Evolutionary conservation across 2,888 invertebrate genomes (phyloP).

Genomic region (Torymus texanus): DNA sequence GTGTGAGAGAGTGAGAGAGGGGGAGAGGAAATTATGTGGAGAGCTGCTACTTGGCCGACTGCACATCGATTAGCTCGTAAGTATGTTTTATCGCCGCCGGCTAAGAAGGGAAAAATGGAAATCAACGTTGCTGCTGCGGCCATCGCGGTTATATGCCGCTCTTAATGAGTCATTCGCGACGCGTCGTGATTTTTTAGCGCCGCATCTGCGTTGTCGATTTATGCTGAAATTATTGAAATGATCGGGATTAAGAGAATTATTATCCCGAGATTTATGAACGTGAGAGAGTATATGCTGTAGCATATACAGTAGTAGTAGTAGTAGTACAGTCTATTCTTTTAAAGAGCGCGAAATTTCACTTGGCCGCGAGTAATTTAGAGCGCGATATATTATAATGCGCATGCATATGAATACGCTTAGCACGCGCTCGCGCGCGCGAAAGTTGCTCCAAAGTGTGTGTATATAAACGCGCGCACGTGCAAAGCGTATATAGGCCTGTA

Average conservation of each 20-base stretch:
- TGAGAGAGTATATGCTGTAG: no score
- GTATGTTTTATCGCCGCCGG: constrained; percentile 39
- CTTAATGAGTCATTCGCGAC: constrained; percentile 18
- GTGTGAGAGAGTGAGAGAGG: background rate
- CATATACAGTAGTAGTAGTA: no score
- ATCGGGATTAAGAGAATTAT: background rate
- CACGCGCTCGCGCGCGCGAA: no score
- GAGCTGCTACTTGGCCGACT: constrained; percentile 8
- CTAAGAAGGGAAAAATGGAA: background rate
- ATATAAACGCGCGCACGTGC: background rate
- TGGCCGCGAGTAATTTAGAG: background rate
- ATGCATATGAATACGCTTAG: no score
- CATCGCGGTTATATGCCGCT: background rate
- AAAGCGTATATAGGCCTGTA: background rate
- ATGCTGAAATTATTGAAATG: constrained; percentile 26
- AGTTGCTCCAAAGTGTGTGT: no score
- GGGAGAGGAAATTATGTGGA: constrained; percentile 28
- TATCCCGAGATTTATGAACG: background rate
- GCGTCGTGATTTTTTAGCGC: background rate
- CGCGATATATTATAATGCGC: constrained; percentile 7
- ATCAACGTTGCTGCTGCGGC: background rate
- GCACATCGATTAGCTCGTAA: constrained; percentile 39
- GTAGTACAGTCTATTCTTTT: background rate
- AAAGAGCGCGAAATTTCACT: constrained; percentile 10
- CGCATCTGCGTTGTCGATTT: background rate